phyloP scores from a whole-genome alignment of 2,113 vertebrate genomes.

The Microtus ochrogaster region DNA sequence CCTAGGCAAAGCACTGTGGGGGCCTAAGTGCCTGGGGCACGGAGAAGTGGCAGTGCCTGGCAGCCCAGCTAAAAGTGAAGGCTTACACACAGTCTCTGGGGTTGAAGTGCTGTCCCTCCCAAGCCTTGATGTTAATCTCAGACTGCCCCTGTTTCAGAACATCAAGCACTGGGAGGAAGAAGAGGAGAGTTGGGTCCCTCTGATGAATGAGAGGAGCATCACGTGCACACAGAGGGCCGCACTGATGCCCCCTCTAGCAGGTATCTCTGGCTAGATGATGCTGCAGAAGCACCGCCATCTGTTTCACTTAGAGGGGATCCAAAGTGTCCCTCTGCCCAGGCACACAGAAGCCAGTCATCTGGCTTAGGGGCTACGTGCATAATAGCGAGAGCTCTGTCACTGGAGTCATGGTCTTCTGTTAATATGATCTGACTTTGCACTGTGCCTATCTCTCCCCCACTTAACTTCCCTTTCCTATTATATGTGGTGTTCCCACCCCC shows the following conservation, averaged over 20 bases:
- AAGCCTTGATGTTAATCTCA: background rate
- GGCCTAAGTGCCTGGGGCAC: background rate
- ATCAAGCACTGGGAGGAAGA: background rate
- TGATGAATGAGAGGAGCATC: background rate
- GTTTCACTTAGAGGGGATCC: background rate
- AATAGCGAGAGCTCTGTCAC: background rate
- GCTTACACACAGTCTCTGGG: accelerated
- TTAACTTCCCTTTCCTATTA: background rate
- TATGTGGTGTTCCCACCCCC: background rate
- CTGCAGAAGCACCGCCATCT: background rate
- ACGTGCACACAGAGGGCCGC: background rate
- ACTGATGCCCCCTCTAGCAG: too few species aligned
- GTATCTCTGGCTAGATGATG: background rate
- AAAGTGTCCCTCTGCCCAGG: background rate
- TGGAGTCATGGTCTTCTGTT: background rate
- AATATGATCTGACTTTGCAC: background rate
- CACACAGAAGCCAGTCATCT: background rate
- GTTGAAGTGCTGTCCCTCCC: background rate
- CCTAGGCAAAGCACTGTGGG: background rate
- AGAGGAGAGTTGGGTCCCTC: background rate
- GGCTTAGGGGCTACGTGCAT: background rate
- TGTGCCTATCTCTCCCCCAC: background rate
- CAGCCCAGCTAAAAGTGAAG: background rate
- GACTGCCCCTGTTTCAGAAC: background rate
- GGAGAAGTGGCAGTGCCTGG: background rate